Base-by-base conservation (phyloP, 2,113 vertebrate species). In the Dasyprocta punctata region DNA sequence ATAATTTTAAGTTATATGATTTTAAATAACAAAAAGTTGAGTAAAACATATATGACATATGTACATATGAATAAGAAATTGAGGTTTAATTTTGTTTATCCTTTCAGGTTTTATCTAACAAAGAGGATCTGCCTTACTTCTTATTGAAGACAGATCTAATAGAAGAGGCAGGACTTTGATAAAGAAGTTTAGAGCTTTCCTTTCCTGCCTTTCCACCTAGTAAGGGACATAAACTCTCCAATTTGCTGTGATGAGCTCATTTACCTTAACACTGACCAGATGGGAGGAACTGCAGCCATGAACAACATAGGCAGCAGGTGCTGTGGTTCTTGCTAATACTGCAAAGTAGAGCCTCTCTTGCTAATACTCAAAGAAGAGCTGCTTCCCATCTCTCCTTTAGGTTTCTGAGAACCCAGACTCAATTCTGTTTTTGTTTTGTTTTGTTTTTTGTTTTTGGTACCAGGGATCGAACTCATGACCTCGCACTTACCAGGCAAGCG, bases 11-110 rank as follows among this genome's bases (percentile, higher is more conserved):
- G 8, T 86, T 94, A 87, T 86, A 71, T 77, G 71, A 87, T 75
- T 97, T 80, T 83, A 83, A 77, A 47, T n/a, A 95, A 61, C 12
- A 67, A 52, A 96, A 91, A 69, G 77, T 86, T 10, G 38, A 86
- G 38, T 49, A 49, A 89, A 81, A 92, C 47, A 44, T 44, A 52
- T 33, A 75, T 67, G 24, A 30, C 24, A 80, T 24, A 33, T 69
- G 58, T 49, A 30, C 12, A 69, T 78, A 93, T 78, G 33, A 96
- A 49, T 61, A 93, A 63, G 44, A 92, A 96, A 93, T 86, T 36
- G 4, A 86, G 12, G 10, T 71, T 95, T 86, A 89, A n/a, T 67
- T 22, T 77, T 89, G 10, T 96, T 96, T 89, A 75, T 44, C 2
- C 47, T 16, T 83, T 96, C 7, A 86, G 24, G n/a, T 89, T 80